Evolutionary conservation across 2,113 vertebrate genomes (phyloP), one percentile per base, ranked within the genome.

Genomic region (Cynocephalus volans): DNA sequence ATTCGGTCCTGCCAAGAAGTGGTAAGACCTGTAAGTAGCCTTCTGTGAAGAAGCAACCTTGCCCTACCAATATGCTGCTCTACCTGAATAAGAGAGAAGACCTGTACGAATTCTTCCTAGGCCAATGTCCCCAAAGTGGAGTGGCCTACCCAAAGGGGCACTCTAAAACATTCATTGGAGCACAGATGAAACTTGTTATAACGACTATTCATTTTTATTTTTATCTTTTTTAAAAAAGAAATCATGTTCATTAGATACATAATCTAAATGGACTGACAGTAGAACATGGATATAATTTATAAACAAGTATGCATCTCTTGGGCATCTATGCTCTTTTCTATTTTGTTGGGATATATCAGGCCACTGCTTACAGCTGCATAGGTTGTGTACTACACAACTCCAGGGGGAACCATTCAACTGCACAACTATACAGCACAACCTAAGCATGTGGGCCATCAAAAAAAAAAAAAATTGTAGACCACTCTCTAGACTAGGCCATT

Each of bases 371-470:
- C 33, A 81, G 50, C 33, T 60, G 12, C 23, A 15, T 0, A 52
- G 69, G 15, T n/a, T 31, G 26, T 33, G 8, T 45, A 50, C 24
- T 64, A 23, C 19, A 58, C 54, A 65, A 33, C 26, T n/a, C 54
- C 58, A 58, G 60, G 12, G 56, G 23, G 45, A 64, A 72, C 13
- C 54, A 52, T 60, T 76, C 10, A 8, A 14, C 13, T 21, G 15
- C 12, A 79, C 0, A 6, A 12, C 26, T 11, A 1, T 9, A 33
- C 0, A 12, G 45, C 4, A 3, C 18, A 86, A 9, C 18, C 65
- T 31, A 64, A 52, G 13, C 31, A 28, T 17, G n/a, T 5, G 26
- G 41, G 54, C 52, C 88, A 79, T 36, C 23, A 24, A 24, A 2
- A 23, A 70, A 24, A 24, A 2, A 23, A 70, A 52, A 69, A 6